Evolutionary conservation across 2,888 invertebrate genomes (phyloP), one percentile per base, ranked within the genome.

Genomic region (Apamea sordens): DNA sequence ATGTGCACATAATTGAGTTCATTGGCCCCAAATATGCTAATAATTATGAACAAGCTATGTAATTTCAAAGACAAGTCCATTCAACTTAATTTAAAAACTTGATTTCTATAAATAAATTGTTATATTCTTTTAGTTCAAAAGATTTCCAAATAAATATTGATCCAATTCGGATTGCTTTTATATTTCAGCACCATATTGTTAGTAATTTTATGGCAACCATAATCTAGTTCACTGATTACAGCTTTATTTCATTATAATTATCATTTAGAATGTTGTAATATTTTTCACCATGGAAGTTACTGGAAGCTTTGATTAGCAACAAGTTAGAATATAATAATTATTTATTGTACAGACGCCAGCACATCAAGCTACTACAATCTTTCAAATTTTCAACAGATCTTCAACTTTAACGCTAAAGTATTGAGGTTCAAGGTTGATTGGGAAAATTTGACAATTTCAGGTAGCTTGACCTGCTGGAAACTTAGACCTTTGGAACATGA

Each of bases 1-100:
- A 5, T 50, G 21, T 15, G 0, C 18, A 41, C 36, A n/a, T 13
- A 13, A 36, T 13, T 1, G n/a, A 61, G 71, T 71, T 61, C 61
- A 71, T 41, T 71, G 61, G 41, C 61, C 36, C 61, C n/a, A 41
- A 61, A n/a, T 61, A 71, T 21, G 61, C n/a, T n/a, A 71, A 59
- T n/a, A 71, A 59, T 18, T 59, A 18, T n/a, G 3, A 18, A 32
- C 0, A 3, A 53, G 24, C 18, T 53, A 36, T 4, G 6, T 71
- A 36, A 36, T 36, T 36, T 3, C 10, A 70, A 70, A 53, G 11
- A 53, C 5, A 53, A 53, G 21, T 13, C 3, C 21, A 53, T 32
- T 24, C 24, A 56, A 56, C 1, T 53, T 53, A 10, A 53, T 59
- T 56, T n/a, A 18, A 56, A 56, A 71, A n/a, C 18, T n/a, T 6